Evolutionary conservation across 2,797 vertebrate species (phyloP).

Genomic region (Arrhamphus sclerolepis): DNA sequence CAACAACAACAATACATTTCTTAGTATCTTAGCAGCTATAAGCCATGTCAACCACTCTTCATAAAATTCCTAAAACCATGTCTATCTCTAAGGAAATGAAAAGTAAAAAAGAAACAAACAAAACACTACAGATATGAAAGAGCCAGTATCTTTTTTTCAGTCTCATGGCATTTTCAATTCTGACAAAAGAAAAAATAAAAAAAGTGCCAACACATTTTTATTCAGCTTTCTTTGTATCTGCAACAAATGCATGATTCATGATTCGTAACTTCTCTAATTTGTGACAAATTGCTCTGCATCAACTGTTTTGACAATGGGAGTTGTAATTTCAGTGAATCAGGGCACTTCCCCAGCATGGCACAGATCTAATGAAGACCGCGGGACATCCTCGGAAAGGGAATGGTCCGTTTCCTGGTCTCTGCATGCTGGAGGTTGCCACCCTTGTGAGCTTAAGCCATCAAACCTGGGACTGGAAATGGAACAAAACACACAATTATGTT

Average conservation of each 20-base stretch:
- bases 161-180: too few relatives aligned
- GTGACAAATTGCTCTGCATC: conserved; percentile 26
- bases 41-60: too few relatives aligned
- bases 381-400: conserved; percentile 71
- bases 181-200: neutral
- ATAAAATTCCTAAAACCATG: too few relatives aligned
- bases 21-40: too few relatives aligned
- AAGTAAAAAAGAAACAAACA: too few relatives aligned
- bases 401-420: conserved; percentile 73
- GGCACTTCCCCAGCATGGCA: conserved; percentile 58
- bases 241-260: conserved; percentile 10
- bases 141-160: too few relatives aligned
- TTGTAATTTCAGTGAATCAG: conserved; percentile 56
- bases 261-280: conserved; percentile 17
- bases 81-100: too few relatives aligned
- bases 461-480: conserved; percentile 67
- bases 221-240: neutral
- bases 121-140: too few relatives aligned
- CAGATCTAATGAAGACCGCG: conserved; percentile 56
- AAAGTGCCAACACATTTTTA: neutral
- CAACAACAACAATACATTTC: too few relatives aligned
- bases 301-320: conserved; percentile 62
- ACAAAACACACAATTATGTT: conserved; percentile 61
- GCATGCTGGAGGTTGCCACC: conserved; percentile 52
- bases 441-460: conserved; percentile 56